Conservation (phyloP, 2,888 invertebrate genomes). For the Platerodrilus igneus region DNA sequence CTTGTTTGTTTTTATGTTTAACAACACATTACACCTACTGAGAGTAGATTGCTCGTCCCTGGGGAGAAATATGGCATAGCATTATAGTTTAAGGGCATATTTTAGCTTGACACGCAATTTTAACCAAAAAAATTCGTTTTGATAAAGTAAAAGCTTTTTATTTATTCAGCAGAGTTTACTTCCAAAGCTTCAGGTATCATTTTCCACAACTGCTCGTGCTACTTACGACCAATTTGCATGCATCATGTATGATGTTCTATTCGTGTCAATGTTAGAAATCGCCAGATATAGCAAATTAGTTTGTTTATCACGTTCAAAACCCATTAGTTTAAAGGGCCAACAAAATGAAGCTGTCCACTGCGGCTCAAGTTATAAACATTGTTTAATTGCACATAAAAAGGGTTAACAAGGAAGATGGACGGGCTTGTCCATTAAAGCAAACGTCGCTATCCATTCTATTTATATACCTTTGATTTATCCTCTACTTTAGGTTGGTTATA, state of each 20-base stretch:
- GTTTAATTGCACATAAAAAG: constrained; percentile 14
- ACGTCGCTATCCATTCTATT: too few species aligned
- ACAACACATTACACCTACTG: constrained; percentile 28
- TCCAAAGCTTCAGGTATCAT: constrained; percentile 35
- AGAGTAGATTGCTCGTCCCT: constrained; percentile 25
- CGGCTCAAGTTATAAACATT: constrained; percentile 10
- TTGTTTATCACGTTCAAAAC: constrained; percentile 6
- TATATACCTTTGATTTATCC: too few species aligned
- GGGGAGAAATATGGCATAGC: constrained; percentile 14
- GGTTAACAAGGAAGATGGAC: too few species aligned
- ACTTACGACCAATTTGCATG: constrained; percentile 36
- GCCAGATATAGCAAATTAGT: too few species aligned
- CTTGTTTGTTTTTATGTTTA: constrained; percentile 25
- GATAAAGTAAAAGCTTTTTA: too few species aligned
- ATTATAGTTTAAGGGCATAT: constrained; percentile 15
- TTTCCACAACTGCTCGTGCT: constrained; percentile 34
- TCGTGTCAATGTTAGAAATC: too few species aligned
- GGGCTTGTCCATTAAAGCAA: too few species aligned
- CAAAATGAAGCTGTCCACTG: constrained; percentile 11
- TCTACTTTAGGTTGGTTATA: too few species aligned
- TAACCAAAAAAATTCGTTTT: constrained; percentile 7
- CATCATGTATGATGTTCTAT: constrained; percentile 33
- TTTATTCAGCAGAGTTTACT: too few species aligned
- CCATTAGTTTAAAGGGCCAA: constrained; percentile 2
- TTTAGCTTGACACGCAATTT: constrained; percentile 12